Evolutionary conservation across 2,797 vertebrate genomes (phyloP), one percentile per base, ranked within the genome.

Genomic region (Cyprinella venusta): DNA sequence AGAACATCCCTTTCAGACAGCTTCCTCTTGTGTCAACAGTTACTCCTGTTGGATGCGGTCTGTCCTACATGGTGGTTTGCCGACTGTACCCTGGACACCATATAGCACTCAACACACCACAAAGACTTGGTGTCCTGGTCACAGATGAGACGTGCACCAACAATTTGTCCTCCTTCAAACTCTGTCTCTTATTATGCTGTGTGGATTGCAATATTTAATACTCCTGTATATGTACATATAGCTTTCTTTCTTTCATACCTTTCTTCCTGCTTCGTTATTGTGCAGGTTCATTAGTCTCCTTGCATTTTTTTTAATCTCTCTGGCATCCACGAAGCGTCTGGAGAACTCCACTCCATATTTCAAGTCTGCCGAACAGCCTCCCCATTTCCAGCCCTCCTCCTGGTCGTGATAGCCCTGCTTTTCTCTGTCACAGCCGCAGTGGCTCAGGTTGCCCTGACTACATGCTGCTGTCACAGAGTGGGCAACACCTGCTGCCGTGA

Each of bases 381-480:
- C 98, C 98, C 98, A 99, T 91, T 97, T 98, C 98, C 98, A 99
- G 93, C 98, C 97, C 89, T 98, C 97, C 68, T 98, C 97, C 82
- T 96, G 96, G 93, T 97, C 96, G 87, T 98, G 97, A 94, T 97
- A 98, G 87, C 98, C 98, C 91, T 99, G 98, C 92, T 99, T 99
- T 90, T 99, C 97, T 0, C 96, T 94, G 94, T 99, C 98, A 48
- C 98, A 99, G 89, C 98, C 97, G 2, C 98, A 99, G 91, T 99
- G 97, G 93, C 97, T 99, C 89, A 99, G 94, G 94, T 99, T 98
- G 88, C 98, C 98, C 90, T 98, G 98, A 93, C 98, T 99, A 90
- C 98, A 99, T 79, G 98, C 97, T 0, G 96, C 95, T 0, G 97
- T 99, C 89, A 99, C 96, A 0, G 97, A 96, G 0, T 99, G 97